phyloP scores from a whole-genome alignment of 2,113 vertebrate genomes.

The Hydrochoerus hydrochaeris region DNA sequence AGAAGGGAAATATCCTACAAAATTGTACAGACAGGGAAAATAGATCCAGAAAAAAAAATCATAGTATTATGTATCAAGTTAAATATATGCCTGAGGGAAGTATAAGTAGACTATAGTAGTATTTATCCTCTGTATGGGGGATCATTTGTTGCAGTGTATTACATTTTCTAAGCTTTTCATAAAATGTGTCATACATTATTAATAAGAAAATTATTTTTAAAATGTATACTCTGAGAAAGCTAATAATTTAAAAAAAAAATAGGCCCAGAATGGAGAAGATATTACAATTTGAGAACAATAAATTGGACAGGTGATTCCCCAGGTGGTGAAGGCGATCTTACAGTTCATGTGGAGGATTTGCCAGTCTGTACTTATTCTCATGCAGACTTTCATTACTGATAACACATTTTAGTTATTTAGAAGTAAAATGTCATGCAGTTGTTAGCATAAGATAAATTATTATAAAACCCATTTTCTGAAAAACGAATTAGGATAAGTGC shows the following conservation, averaged over 20 bases:
- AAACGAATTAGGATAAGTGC: background rate
- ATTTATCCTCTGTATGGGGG: background rate
- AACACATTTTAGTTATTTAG: background rate
- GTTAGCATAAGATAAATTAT: background rate
- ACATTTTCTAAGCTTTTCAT: slow-evolving; percentile 15
- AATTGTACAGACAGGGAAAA: background rate
- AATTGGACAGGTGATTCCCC: background rate
- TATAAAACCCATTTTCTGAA: background rate
- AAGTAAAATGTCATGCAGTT: background rate
- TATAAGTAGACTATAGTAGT: background rate
- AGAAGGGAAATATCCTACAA: background rate
- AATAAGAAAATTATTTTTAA: background rate
- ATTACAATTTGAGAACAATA: background rate
- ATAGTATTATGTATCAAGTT: background rate
- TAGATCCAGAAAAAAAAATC: background rate
- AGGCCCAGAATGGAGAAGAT: background rate
- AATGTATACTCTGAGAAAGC: background rate
- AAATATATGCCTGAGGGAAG: background rate
- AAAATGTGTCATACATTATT: background rate
- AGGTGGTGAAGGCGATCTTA: background rate
- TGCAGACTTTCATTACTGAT: background rate
- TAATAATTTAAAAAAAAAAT: background rate
- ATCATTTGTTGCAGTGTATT: background rate
- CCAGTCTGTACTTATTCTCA: background rate
- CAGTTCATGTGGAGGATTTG: background rate